These are phyloP conservation scores for Condylostylus longicornis DNA, from an alignment of 1,140 invertebrate genomes.

Conservation along the genomic window DNA sequence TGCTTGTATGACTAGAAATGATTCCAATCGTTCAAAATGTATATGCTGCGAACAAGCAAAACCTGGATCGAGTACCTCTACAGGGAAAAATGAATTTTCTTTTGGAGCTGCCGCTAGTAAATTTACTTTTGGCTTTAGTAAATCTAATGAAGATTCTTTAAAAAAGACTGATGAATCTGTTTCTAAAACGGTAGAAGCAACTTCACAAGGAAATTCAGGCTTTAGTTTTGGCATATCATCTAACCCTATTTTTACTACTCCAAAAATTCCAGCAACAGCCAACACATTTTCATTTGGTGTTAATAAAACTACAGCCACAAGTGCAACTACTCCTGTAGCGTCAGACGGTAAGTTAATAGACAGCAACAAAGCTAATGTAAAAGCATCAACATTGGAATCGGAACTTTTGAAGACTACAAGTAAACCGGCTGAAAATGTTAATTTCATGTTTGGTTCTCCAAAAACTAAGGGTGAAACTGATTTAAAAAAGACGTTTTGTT, in stretches of 20 bases:
- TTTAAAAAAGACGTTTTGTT: constrained; percentile 1
- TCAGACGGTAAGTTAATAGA: constrained; percentile 3
- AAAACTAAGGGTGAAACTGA: neutral
- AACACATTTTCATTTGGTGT: constrained; percentile 9
- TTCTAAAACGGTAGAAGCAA: constrained; percentile 10
- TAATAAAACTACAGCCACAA: constrained; percentile 2
- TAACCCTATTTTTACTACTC: neutral
- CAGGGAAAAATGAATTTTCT: constrained; percentile 8
- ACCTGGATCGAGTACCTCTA: constrained; percentile 28
- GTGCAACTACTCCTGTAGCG: constrained; percentile 4
- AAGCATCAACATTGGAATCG: constrained; percentile 5
- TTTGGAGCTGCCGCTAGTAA: constrained; percentile 28
- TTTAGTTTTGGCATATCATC: constrained; percentile 8
- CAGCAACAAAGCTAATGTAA: neutral
- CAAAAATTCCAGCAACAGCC: constrained; percentile 1
- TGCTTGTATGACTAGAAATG: constrained; percentile 48
- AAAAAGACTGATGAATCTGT: neutral
- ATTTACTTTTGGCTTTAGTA: constrained; percentile 35
- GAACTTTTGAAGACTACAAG: constrained; percentile 3
- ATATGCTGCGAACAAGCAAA: constrained; percentile 52
- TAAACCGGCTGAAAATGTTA: neutral
- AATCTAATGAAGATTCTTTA: constrained; percentile 3
- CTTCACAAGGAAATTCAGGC: neutral
- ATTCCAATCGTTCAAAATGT: constrained; percentile 39
- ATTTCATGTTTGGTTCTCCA: constrained; percentile 3